Conservation (phyloP, 2,113 vertebrate species). For the Ptychochromis oligacanthus region DNA sequence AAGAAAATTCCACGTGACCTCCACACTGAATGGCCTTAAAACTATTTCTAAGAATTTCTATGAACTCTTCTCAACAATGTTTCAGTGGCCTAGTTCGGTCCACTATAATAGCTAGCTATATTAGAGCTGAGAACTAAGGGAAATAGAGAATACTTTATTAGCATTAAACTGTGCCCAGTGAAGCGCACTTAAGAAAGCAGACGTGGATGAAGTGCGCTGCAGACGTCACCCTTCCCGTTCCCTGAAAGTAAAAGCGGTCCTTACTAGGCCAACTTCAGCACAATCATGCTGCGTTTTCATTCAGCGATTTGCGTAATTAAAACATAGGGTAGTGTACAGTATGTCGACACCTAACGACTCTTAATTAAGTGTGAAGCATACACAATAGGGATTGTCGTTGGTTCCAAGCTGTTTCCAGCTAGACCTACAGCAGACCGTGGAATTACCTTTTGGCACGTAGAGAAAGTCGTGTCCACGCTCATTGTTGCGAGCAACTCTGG, state of each 20-base stretch:
- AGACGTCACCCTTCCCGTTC: background rate
- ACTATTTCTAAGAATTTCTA: constrained; percentile 59
- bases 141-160: constrained; percentile 57
- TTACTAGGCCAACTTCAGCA: background rate
- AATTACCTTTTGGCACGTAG: background rate
- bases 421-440: background rate
- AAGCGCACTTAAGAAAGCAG: constrained; percentile 67
- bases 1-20: constrained; percentile 58
- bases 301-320: background rate
- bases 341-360: background rate
- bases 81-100: constrained; percentile 54
- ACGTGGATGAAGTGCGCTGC: constrained; percentile 64
- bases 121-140: constrained; percentile 47
- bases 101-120: constrained; percentile 45
- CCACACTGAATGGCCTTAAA: constrained; percentile 44
- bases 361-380: constrained; percentile 10
- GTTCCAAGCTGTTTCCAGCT: background rate
- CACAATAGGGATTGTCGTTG: background rate
- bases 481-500: background rate
- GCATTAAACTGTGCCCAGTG: constrained; percentile 73
- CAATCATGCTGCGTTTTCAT: background rate
- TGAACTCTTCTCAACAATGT: constrained; percentile 70
- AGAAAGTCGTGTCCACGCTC: background rate
- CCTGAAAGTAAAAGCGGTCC: background rate
- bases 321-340: background rate